A percentile compares a stretch with the other conserved stretches of the same genome.
Conservation (phyloP, 2,888 invertebrate genomes). For the Yponomeuta plumbellus region DNA sequence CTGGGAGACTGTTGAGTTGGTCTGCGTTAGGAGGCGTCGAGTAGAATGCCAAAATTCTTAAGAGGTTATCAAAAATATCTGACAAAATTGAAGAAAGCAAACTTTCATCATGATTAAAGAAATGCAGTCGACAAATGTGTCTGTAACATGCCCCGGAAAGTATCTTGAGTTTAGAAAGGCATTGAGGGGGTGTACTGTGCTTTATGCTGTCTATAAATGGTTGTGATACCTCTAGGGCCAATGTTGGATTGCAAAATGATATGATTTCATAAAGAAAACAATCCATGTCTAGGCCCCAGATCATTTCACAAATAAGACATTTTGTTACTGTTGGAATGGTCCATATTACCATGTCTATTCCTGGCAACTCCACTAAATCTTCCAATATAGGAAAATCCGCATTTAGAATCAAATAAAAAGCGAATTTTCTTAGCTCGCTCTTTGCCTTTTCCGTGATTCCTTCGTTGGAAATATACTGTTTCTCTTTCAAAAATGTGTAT, state of each 20-base stretch:
- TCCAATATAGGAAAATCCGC: constrained; percentile 48
- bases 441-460: constrained; percentile 33
- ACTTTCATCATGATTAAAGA: constrained; percentile 38
- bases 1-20: constrained; percentile 39
- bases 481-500: constrained; percentile 41
- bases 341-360: constrained; percentile 50
- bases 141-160: constrained; percentile 46
- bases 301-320: constrained; percentile 57
- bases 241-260: constrained; percentile 42
- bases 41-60: constrained; percentile 50
- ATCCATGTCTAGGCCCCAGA: constrained; percentile 56
- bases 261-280: constrained; percentile 52
- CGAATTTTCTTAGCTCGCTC: constrained; percentile 43
- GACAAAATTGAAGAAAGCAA: constrained; percentile 26
- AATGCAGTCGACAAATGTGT: constrained; percentile 47
- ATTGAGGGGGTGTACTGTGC: constrained; percentile 47
- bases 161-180: constrained; percentile 40
- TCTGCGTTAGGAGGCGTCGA: constrained; percentile 47
- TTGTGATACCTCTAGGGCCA: constrained; percentile 49
- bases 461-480: constrained; percentile 37
- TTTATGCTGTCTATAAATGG: constrained; percentile 52
- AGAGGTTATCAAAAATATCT: constrained; percentile 38
- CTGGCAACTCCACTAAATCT: constrained; percentile 47
- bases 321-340: constrained; percentile 55
- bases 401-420: constrained; percentile 56